Percentiles rank a stretch among this genome's conserved stretches.
These are phyloP conservation scores for Myotis pilosus DNA, from an alignment of 2,797 vertebrate genomes.

Conservation along the genomic window DNA sequence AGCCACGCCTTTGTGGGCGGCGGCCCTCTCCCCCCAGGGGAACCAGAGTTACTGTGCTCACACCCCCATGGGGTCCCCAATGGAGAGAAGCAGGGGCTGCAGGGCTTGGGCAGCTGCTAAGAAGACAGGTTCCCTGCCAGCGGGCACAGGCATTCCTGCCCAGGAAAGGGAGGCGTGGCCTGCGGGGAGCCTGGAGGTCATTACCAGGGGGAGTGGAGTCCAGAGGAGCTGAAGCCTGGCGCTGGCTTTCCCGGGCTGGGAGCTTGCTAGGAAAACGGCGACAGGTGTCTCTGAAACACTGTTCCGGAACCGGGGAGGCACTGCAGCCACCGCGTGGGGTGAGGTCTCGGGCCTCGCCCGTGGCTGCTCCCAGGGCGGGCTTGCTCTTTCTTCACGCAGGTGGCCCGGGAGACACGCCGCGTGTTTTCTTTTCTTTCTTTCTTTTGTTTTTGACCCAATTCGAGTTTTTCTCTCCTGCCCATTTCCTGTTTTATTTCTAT, in stretches of 20 bases:
- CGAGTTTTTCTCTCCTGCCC: neutral
- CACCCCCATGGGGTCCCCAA: neutral
- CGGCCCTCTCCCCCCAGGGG: neutral
- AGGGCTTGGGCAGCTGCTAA: neutral
- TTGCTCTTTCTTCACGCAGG: slow-evolving; percentile 68
- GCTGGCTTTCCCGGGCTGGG: neutral
- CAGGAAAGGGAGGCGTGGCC: neutral
- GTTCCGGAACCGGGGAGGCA: slow-evolving; percentile 56
- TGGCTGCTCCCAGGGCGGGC: slow-evolving; percentile 54
- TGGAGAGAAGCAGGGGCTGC: neutral
- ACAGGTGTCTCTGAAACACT: neutral
- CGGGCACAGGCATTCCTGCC: neutral
- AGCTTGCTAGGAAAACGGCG: neutral
- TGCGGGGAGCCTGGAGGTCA: slow-evolving; percentile 45
- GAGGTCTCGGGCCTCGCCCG: slow-evolving; percentile 43
- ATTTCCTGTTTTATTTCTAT: neutral
- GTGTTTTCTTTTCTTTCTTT: neutral
- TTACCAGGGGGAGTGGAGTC: neutral
- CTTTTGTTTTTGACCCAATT: neutral
- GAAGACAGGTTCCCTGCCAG: neutral
- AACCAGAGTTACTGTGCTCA: slow-evolving; percentile 41
- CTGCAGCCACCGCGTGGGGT: slow-evolving; percentile 62
- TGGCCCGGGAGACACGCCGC: slow-evolving; percentile 49
- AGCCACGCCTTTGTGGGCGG: neutral
- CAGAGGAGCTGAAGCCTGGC: neutral